Conservation (phyloP, 1,140 invertebrate species). For the Maconellicoccus hirsutus region DNA sequence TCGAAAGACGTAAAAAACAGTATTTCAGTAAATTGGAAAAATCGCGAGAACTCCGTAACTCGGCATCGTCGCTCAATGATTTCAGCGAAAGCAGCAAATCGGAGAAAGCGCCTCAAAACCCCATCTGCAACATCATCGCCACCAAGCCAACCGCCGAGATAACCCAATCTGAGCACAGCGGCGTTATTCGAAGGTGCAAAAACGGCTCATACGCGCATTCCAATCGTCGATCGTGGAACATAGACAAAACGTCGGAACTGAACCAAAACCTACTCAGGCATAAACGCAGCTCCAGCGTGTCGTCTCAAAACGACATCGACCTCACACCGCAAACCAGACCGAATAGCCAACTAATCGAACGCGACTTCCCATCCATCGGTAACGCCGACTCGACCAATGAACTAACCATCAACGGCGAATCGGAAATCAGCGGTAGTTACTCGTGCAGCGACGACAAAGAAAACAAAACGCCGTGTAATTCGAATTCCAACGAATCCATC, state of each 20-base stretch:
- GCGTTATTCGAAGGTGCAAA: background rate
- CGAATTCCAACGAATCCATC: background rate
- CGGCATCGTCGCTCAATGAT: background rate
- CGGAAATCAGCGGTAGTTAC: background rate
- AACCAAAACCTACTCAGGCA: background rate
- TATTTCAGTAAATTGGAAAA: constrained; percentile 7
- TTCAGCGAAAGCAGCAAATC: background rate
- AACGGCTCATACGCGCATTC: background rate
- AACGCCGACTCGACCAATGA: constrained; percentile 13
- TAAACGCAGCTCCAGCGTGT: constrained; percentile 10
- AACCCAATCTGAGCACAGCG: background rate
- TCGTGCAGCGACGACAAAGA: background rate
- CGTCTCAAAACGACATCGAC: background rate
- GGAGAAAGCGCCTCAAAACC: background rate
- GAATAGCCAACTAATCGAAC: background rate
- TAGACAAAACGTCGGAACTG: background rate
- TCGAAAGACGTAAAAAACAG: constrained; percentile 2
- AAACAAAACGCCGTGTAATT: background rate
- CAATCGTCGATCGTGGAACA: constrained; percentile 2
- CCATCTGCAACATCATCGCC: background rate
- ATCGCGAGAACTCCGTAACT: background rate
- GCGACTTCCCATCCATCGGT: background rate
- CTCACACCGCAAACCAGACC: background rate
- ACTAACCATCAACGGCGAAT: background rate
- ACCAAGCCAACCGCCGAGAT: background rate